Base-by-base conservation (phyloP, 1,140 invertebrate species). In the Drosophila subobscura region DNA sequence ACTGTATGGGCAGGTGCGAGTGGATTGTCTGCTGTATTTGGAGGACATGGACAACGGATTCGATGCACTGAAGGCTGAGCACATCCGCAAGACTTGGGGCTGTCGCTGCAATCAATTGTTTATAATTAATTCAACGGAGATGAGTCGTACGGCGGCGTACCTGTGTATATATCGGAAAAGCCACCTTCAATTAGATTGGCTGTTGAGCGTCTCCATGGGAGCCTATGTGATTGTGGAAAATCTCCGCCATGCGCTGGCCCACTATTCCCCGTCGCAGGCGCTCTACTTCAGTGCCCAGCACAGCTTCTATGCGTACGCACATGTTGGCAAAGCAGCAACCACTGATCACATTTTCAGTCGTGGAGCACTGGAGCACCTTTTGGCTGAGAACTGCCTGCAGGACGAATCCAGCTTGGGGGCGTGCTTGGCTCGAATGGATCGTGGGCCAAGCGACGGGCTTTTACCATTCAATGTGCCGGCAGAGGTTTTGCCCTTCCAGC, bases 71-170 rank as follows among this genome's bases (percentile, higher is more conserved):
- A 98, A 97, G 91, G 97, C 97, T 0, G 93, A 92, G 25, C 97
- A 98, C 79, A 96, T 99, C 0, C 97, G 97, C 89, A 95, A 95
- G 0, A 99, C 97, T 0, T 99, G 98, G 98, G 97, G 96, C 0
- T 95, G 95, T 81, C 92, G 98, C 16, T 99, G 98, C 90, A 98
- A 98, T 90, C 95, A 94, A 52, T 81, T 98, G 3, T 84, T 98
- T 0, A 97, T 98, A 72, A 97, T 97, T 95, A 97, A 96, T 77
- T 95, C 95, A 0, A 47, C 92, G 57, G 92, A 94, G 92, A 95
- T 95, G 92, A 92, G 51, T 86, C 96, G 64, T 3, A n/a, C n/a
- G 94, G 94, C 29, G 86, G 95, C 20, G 90, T 97, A 41, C 94
- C 94, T 29, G 79, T 96, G 37, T 93, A 93, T 97, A 12, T 97